phyloP scores from a whole-genome alignment of 2,113 vertebrate species.

The Cyanoliseus patagonus region DNA sequence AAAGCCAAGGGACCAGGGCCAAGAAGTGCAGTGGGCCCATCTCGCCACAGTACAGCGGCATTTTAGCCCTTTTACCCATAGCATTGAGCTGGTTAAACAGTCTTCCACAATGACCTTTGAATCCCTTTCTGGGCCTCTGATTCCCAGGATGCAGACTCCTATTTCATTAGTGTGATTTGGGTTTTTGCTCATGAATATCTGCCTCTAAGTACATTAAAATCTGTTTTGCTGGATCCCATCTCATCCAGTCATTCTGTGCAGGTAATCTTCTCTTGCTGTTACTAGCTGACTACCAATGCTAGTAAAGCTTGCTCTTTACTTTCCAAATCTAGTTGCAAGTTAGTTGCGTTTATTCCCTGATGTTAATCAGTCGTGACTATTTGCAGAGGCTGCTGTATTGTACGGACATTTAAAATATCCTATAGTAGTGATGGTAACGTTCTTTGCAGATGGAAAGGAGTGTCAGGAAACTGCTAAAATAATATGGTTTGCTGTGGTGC shows the following conservation, averaged over 20 bases:
- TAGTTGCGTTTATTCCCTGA: neutral
- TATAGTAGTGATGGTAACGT: neutral
- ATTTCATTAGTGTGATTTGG: neutral
- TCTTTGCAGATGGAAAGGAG: neutral
- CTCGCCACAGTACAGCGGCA: rapidly evolving
- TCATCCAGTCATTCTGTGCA: neutral
- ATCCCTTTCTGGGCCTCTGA: neutral
- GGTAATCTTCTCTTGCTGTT: neutral
- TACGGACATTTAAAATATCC: neutral
- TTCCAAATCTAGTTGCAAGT: neutral
- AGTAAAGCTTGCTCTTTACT: neutral
- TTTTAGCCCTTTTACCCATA: neutral
- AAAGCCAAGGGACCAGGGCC: neutral
- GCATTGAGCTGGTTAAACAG: neutral
- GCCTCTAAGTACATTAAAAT: neutral
- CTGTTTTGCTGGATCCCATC: neutral
- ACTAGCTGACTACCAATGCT: neutral
- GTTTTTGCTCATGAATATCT: neutral
- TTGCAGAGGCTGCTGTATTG: neutral
- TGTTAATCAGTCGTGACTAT: neutral
- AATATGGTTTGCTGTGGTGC: neutral
- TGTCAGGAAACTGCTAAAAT: neutral
- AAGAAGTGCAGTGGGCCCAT: neutral
- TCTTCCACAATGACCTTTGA: neutral
- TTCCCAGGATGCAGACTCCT: neutral